Evolutionary conservation across 2,113 vertebrate genomes (phyloP).

Genomic region (Fregetta grallaria): DNA sequence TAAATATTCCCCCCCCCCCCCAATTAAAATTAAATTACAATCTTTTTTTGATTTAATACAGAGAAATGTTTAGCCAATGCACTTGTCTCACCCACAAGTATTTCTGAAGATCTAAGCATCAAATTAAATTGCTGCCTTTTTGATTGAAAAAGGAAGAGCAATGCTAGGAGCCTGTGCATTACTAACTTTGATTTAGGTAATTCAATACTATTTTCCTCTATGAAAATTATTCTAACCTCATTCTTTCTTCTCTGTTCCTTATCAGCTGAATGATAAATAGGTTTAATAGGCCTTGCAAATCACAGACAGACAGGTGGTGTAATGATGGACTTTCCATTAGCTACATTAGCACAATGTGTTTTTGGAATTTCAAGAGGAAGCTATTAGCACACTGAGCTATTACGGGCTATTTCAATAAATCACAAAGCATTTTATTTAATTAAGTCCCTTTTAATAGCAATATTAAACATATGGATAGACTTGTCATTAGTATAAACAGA

Average conservation of each 20-base stretch:
- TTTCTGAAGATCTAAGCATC: background rate
- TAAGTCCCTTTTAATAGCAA: background rate
- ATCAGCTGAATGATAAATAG: conserved; percentile 9
- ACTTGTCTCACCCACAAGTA: background rate
- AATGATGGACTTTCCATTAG: conserved; percentile 15
- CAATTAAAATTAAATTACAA: background rate
- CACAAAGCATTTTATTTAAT: background rate
- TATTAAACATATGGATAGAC: background rate
- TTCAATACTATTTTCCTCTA: background rate
- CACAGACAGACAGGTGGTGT: background rate
- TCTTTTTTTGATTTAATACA: background rate
- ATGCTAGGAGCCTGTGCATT: background rate
- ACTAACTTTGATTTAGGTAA: background rate
- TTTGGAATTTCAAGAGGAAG: background rate
- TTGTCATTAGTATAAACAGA: background rate
- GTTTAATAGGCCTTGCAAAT: background rate
- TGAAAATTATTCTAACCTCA: background rate
- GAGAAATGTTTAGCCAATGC: background rate
- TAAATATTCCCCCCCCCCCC: background rate
- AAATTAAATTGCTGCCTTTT: background rate
- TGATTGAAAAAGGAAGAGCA: background rate
- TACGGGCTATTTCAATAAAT: conserved; percentile 6
- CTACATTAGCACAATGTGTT: background rate
- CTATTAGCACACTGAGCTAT: background rate
- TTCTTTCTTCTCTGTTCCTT: background rate